A percentile compares a stretch with the other conserved stretches of the same genome.
These are phyloP conservation scores for Puffinus mauretanicus DNA, from an alignment of 2,113 vertebrate species.

Conservation along the genomic window DNA sequence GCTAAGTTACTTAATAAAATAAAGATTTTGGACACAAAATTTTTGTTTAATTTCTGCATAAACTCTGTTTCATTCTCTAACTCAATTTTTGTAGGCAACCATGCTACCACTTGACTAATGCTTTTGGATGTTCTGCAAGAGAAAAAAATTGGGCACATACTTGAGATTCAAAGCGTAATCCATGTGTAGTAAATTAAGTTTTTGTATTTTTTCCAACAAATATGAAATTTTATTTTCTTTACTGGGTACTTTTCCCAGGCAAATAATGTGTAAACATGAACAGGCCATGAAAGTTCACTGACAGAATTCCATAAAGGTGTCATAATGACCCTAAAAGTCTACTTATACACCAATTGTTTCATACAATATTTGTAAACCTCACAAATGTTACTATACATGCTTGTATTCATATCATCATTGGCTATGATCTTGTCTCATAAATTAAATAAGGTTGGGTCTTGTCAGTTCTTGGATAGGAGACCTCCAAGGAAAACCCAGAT, in stretches of 20 bases:
- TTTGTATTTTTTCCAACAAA: neutral
- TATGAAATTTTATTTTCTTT: neutral
- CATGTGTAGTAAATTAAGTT: neutral
- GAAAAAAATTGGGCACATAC: neutral
- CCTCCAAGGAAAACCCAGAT: slow-evolving; percentile 69
- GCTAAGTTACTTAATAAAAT: neutral
- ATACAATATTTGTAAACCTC: slow-evolving; percentile 11
- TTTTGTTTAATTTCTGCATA: neutral
- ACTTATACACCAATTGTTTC: neutral
- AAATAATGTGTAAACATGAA: neutral
- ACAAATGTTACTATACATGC: neutral
- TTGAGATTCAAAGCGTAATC: neutral
- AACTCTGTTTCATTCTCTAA: neutral
- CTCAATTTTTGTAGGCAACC: neutral
- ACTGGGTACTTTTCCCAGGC: neutral
- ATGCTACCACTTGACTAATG: neutral
- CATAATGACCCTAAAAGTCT: neutral
- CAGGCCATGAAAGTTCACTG: neutral
- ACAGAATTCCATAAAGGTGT: neutral
- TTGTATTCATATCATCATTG: slow-evolving; percentile 17
- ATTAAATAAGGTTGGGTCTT: slow-evolving; percentile 56
- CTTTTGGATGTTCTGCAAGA: neutral
- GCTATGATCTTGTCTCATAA: slow-evolving; percentile 61
- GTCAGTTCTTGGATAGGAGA: slow-evolving; percentile 51
- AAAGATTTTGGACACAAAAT: neutral